Conservation (phyloP, 2,797 vertebrate species). For the Typhlichthys eigenmanni region DNA sequence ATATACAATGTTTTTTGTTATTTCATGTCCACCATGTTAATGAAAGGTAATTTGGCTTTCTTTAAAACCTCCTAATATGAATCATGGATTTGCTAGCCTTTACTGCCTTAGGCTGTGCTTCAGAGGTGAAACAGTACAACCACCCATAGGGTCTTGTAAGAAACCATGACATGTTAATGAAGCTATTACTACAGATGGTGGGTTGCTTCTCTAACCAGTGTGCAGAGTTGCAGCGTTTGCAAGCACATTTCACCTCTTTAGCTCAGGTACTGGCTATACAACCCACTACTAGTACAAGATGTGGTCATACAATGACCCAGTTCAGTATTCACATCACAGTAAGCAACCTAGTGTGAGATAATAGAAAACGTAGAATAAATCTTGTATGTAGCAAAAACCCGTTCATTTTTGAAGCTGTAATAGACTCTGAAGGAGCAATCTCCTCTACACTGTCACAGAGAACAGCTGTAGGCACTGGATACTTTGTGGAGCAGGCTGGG, state of each 20-base stretch:
- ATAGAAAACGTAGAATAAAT: slow-evolving; percentile 22
- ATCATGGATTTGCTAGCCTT: too few relatives aligned
- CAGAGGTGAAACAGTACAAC: slow-evolving; percentile 24
- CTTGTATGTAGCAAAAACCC: slow-evolving; percentile 45
- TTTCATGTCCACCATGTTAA: slow-evolving; percentile 8
- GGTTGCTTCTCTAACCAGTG: slow-evolving; percentile 19
- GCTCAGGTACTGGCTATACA: too few relatives aligned
- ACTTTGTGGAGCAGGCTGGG: slow-evolving; percentile 45
- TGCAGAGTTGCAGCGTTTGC: too few relatives aligned
- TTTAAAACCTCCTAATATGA: neutral
- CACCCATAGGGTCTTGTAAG: slow-evolving; percentile 9
- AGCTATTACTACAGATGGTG: slow-evolving; percentile 24
- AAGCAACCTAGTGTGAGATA: slow-evolving; percentile 6
- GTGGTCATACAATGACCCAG: neutral
- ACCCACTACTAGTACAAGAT: neutral
- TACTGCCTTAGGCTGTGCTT: slow-evolving; percentile 17
- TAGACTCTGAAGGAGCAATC: slow-evolving; percentile 73
- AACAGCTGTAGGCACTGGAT: slow-evolving; percentile 56
- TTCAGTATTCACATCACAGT: slow-evolving; percentile 10
- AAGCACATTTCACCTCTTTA: too few relatives aligned
- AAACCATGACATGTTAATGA: slow-evolving; percentile 37
- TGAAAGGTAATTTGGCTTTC: slow-evolving; percentile 28
- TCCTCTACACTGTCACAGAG: slow-evolving; percentile 42
- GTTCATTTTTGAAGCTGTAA: slow-evolving; percentile 62
- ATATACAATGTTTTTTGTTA: slow-evolving; percentile 14